These are phyloP conservation scores for Poeciliopsis presidionis DNA, from an alignment of 2,797 vertebrate genomes.

Conservation along the genomic window DNA sequence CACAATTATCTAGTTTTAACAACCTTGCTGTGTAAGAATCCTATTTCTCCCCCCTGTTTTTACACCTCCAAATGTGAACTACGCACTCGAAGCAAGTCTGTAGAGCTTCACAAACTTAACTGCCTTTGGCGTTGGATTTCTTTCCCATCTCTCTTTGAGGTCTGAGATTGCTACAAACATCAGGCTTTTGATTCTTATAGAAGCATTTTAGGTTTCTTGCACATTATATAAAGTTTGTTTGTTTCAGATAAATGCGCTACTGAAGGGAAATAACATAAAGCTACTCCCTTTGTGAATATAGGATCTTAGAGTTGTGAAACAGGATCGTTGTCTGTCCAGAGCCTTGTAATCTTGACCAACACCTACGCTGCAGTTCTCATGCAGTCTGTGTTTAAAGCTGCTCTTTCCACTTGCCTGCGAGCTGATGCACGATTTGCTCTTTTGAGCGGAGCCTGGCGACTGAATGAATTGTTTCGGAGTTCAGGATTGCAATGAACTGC, in stretches of 20 bases:
- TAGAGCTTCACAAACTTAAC: constrained; percentile 56
- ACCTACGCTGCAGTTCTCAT: constrained; percentile 69
- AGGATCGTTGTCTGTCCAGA: constrained; percentile 39
- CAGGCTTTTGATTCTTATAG: constrained; percentile 44
- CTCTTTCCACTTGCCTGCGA: constrained; percentile 64
- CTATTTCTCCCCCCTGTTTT: constrained; percentile 25
- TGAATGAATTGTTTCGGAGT: constrained; percentile 53
- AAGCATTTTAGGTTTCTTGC: constrained; percentile 44
- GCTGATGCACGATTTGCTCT: constrained; percentile 54
- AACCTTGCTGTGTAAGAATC: constrained; percentile 36
- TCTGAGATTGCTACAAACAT: constrained; percentile 60
- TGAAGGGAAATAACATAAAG: background rate
- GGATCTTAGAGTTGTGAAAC: constrained; percentile 45
- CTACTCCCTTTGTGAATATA: constrained; percentile 29
- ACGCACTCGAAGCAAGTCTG: constrained; percentile 54
- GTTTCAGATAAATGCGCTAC: background rate
- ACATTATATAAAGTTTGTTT: constrained; percentile 32
- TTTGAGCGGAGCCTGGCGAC: constrained; percentile 41
- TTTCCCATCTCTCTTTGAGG: constrained; percentile 53
- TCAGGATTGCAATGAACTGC: constrained; percentile 49
- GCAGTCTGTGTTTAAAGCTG: constrained; percentile 62
- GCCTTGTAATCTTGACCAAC: constrained; percentile 62
- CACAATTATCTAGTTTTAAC: constrained; percentile 31
- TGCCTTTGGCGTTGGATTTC: constrained; percentile 59
- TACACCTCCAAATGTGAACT: constrained; percentile 48